Base-by-base conservation (phyloP, 2,113 vertebrate genomes). In the Melozone crissalis region DNA sequence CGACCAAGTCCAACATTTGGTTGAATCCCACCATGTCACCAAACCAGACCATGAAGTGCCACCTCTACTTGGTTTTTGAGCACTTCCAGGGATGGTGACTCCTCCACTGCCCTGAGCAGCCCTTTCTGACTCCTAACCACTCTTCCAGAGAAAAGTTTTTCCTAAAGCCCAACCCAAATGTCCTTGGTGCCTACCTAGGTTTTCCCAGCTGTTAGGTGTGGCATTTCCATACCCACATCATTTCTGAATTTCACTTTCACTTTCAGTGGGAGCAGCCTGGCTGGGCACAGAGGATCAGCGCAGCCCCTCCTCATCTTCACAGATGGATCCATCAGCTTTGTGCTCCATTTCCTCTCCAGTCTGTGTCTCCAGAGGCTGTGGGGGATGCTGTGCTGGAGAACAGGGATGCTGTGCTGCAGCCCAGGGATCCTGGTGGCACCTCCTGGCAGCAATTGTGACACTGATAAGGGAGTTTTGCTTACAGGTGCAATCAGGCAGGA, bases 131-230 rank as follows among this genome's bases (percentile, higher is more conserved):
- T 28, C 16, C 37, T 74, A 24, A 55, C 41, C 24, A 24, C 65
- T 16, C 37, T 28, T 49, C 4, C 61, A 89, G 39, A 39, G 20
- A 31, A 31, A 11, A 13, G 6, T 3, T 41, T 39, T n/a, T 47
- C 62, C 54, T 11, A 5, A 62, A 6, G 31, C 30, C 39, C 39
- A 68, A 2, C 30, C 20, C 31, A 20, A 47, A 26, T 20, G 6
- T 55, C 26, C 17, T 16, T 0, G 1, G 54, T n/a, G 47, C n/a
- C 24, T 6, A 2, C n/a, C 7, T 17, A 4, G n/a, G 5, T 21
- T 35, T 18, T 13, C 20, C 28, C 35, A 44, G 27, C 28, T 1
- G 0, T n/a, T 52, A 58, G 61, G 44, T 68, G 33, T n/a, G 22
- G 17, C 7, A n/a, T 21, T 52, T 71, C 47, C 39, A 19, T 4